Base-by-base conservation (phyloP, 2,888 invertebrate genomes). In the Parnassius mnemosyne region DNA sequence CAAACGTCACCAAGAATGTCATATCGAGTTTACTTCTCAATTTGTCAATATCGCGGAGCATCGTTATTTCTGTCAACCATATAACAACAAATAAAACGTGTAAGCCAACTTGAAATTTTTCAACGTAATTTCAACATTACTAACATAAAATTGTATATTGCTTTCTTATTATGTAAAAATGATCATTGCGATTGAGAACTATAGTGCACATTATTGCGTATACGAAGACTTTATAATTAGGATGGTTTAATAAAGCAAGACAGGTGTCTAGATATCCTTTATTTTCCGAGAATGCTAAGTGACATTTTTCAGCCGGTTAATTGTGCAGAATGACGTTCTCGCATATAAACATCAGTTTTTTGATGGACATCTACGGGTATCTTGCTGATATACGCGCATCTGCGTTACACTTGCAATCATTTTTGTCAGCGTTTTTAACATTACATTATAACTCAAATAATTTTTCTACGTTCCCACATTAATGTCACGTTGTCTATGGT, bases 231-330 rank as follows among this genome's bases (percentile, higher is more conserved):
- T 60, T 66, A 66, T 69, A 75, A 75, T 72, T 70, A 65, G 66
- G 69, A 66, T 71, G 72, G 69, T 74, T 72, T 68, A 69, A 74
- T 71, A 71, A 71, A 76, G 71, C 68, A 69, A 77, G 76, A 73
- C 85, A 86, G 83, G 81, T 87, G 85, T 79, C 74, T 78, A 71
- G 75, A 71, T 75, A 66, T 71, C 72, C 77, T 79, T 80, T 81
- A 80, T 82, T 68, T 79, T 79, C 76, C 74, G 77, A 82, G 84
- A 85, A 87, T 84, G 86, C 80, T 71, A 75, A 75, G 79, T 77
- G 84, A 85, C 89, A 89, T 89, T 84, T 89, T 87, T 83, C 80
- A 83, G 81, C 76, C 79, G 78, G 84, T 83, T 87, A 85, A 87
- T 85, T 85, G 82, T 81, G 69, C 55, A 74, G 63, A 65, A 69